phyloP scores from a whole-genome alignment of 1,140 invertebrate genomes.

The Lepidotrigona ventralis region DNA sequence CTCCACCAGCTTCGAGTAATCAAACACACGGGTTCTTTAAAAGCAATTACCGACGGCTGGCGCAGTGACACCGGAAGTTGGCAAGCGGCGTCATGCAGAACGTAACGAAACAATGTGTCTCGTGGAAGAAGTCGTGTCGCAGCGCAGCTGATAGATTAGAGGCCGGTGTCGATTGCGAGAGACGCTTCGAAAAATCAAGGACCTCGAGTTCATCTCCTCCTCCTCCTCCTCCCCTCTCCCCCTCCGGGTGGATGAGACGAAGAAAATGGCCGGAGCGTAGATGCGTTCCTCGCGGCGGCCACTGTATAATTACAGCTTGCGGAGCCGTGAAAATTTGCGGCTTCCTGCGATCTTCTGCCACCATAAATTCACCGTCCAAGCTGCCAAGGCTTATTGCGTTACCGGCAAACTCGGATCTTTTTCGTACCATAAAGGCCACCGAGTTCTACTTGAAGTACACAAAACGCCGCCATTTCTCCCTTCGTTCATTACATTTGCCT shows the following conservation, averaged over 20 bases:
- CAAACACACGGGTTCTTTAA: background rate
- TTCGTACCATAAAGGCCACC: background rate
- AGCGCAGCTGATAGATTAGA: background rate
- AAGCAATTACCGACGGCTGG: background rate
- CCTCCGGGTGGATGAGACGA: background rate
- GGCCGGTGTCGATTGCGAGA: constrained; percentile 5
- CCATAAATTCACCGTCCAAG: constrained; percentile 42
- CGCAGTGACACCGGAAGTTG: too few relatives aligned
- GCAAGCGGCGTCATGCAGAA: background rate
- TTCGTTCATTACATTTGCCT: background rate
- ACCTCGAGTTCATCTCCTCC: background rate
- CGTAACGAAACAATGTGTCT: background rate
- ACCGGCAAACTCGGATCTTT: background rate
- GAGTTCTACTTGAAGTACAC: constrained; percentile 3
- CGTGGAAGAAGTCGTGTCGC: background rate
- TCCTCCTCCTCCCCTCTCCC: background rate
- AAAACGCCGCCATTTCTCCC: background rate
- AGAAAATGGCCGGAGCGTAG: background rate
- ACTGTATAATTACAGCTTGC: constrained; percentile 46
- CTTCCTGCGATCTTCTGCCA: constrained; percentile 48
- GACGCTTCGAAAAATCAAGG: background rate
- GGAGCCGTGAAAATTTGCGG: constrained; percentile 52
- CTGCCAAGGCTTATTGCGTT: background rate
- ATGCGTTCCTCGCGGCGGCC: constrained; percentile 8
- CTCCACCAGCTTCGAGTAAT: background rate